A percentile compares a stretch with the other conserved stretches of the same genome.
These are phyloP conservation scores for Galerucella nymphaeae DNA, from an alignment of 2,888 invertebrate species.

Conservation along the genomic window DNA sequence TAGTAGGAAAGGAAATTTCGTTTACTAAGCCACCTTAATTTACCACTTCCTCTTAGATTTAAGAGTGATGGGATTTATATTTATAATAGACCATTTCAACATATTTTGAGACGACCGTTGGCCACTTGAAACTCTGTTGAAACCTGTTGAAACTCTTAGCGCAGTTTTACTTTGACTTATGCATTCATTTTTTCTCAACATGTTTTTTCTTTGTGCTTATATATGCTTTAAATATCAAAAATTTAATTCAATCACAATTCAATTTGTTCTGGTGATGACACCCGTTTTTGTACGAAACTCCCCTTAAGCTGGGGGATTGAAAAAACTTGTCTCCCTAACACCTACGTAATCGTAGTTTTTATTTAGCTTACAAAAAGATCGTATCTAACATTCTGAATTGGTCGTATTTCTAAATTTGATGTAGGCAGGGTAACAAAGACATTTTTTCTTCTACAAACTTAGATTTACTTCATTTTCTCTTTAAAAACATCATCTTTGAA, in stretches of 20 bases:
- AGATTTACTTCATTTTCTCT: neutral
- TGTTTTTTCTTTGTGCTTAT: too few relatives aligned
- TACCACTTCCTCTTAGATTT: slow-evolving; percentile 34
- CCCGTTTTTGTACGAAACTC: slow-evolving; percentile 19
- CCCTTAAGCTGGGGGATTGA: slow-evolving; percentile 4
- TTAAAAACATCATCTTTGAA: slow-evolving; percentile 11
- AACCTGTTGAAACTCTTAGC: too few relatives aligned
- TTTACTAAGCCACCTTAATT: slow-evolving; percentile 39
- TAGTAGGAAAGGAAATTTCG: slow-evolving; percentile 39
- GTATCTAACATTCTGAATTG: too few relatives aligned
- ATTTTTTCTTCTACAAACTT: neutral
- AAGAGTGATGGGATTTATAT: slow-evolving; percentile 29
- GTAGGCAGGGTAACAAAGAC: too few relatives aligned
- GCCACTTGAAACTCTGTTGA: too few relatives aligned
- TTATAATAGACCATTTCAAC: neutral
- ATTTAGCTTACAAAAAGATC: too few relatives aligned
- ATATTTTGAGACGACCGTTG: neutral
- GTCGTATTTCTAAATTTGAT: neutral
- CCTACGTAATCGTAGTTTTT: too few relatives aligned
- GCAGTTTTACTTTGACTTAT: too few relatives aligned
- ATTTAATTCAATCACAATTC: slow-evolving; percentile 6
- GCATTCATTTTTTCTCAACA: too few relatives aligned
- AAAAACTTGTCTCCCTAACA: neutral
- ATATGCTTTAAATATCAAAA: neutral
- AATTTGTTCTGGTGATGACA: slow-evolving; percentile 19